These are phyloP conservation scores for Calonectris borealis DNA, from an alignment of 2,113 vertebrate species.

Conservation along the genomic window DNA sequence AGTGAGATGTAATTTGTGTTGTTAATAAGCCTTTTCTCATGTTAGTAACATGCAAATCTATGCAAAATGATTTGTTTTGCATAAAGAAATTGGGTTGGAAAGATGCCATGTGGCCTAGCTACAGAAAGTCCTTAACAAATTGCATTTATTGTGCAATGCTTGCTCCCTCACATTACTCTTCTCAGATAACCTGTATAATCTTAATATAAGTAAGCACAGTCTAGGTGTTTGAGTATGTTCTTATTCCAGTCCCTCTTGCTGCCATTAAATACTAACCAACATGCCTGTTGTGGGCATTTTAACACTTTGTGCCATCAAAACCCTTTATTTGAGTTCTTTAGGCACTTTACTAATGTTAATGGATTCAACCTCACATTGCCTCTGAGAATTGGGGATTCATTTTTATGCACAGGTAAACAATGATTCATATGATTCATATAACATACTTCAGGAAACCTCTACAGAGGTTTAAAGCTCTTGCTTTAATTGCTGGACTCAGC, in stretches of 20 bases:
- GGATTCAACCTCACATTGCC: not conserved
- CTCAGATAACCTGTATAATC: not conserved
- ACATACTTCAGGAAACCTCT: not conserved
- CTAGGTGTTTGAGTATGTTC: not conserved
- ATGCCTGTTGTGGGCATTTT: not conserved
- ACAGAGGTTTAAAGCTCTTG: not conserved
- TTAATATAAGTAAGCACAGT: not conserved
- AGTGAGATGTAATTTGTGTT: not conserved
- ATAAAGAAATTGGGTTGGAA: not conserved
- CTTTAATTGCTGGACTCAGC: not conserved
- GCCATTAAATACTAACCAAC: not conserved
- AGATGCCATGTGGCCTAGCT: not conserved
- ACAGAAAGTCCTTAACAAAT: not conserved
- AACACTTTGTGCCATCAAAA: not conserved
- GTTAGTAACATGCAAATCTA: not conserved
- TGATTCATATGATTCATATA: not conserved
- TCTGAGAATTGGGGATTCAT: not conserved
- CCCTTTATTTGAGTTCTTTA: not conserved
- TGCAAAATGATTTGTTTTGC: conserved; percentile 9
- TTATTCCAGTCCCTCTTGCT: not conserved
- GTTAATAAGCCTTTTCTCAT: not conserved
- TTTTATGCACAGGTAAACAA: not conserved
- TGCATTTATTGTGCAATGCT: not conserved
- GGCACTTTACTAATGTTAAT: not conserved
- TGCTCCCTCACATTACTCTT: not conserved